Evolutionary conservation across 2,797 vertebrate species (phyloP).

Genomic region (Siniperca obscura): DNA sequence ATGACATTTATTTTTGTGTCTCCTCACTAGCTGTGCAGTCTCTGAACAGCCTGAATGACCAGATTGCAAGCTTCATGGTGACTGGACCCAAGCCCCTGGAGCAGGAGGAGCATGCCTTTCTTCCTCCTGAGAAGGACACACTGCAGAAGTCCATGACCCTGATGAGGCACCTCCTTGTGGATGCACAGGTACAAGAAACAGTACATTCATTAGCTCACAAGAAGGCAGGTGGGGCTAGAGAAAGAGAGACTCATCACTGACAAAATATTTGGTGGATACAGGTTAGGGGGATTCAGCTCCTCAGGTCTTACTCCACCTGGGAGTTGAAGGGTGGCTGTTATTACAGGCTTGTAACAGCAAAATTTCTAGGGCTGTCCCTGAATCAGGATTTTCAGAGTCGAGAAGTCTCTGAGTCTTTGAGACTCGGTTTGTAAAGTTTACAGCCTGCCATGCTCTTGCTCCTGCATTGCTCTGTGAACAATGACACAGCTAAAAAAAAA

Average conservation of each 20-base stretch:
- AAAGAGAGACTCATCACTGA: not conserved
- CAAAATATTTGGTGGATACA: not conserved
- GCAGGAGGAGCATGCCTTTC: conserved; percentile 84
- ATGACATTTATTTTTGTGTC: conserved; percentile 46
- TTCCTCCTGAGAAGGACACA: conserved; percentile 88
- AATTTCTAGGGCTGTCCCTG: not conserved
- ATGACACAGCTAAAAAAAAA: not conserved
- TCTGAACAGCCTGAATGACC: conserved; percentile 92
- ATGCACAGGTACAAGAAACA: conserved; percentile 89
- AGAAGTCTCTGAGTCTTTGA: not conserved
- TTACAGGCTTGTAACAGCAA: not conserved
- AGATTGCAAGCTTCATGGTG: conserved; percentile 93
- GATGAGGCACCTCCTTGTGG: conserved; percentile 93
- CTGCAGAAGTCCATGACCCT: conserved; percentile 91
- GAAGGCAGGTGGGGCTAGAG: not conserved
- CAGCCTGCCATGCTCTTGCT: not conserved
- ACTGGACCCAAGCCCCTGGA: conserved; percentile 87
- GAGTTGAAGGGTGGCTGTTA: not conserved
- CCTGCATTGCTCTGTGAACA: not conserved
- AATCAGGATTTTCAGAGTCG: not conserved
- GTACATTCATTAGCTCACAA: not conserved
- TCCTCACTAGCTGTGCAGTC: conserved; percentile 89
- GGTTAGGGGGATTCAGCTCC: not conserved
- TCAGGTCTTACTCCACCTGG: not conserved
- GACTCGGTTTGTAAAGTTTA: not conserved